Base-by-base conservation (phyloP, 1,140 invertebrate genomes). In the Euglossa dilemma region DNA sequence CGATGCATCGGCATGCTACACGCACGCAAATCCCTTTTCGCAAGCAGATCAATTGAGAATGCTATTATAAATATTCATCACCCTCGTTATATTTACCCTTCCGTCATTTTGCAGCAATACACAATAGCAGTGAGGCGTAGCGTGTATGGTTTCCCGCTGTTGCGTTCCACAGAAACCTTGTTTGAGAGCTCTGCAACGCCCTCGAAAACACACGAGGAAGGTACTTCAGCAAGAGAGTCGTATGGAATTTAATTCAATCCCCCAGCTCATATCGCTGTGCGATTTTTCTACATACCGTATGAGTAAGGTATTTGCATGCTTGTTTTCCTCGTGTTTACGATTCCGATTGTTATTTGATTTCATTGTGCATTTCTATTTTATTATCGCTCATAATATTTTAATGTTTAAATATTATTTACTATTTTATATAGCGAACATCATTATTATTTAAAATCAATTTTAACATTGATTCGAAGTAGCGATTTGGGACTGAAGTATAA, bases 71-170 rank as follows among this genome's bases (percentile, higher is more conserved):
- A 90, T 90, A 90, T 90, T 90, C 86, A 90, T 89, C 81, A 75
- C 74, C 83, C 83, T 90, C 88, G 88, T 90, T 89, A 90, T 89
- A 87, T 89, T 89, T 87, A 83, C 80, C 85, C 85, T 90, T 85
- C 84, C 85, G 77, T 87, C 76, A 89, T 86, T 89, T 90, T 79
- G 56, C 70, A 88, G 79, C 79, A n/a, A 77, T 59, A 50, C 59
- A 85, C 70, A 84, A 87, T 84, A 63, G 63, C 75, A 64, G 61
- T 59, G 75, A 84, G 79, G 85, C 66, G 61, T 67, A 57, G 25
- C 63, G 71, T 36, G 36, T 52, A 66, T 57, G 75, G 63, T 84
- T 84, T 84, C 86, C 85, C 85, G 80, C 28, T 63, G 85, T 77
- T 78, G 59, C 36, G 64, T 61, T 83, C 56, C 56, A 69, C 61